phyloP scores from a whole-genome alignment of 2,113 vertebrate species.

The Vidua chalybeata region DNA sequence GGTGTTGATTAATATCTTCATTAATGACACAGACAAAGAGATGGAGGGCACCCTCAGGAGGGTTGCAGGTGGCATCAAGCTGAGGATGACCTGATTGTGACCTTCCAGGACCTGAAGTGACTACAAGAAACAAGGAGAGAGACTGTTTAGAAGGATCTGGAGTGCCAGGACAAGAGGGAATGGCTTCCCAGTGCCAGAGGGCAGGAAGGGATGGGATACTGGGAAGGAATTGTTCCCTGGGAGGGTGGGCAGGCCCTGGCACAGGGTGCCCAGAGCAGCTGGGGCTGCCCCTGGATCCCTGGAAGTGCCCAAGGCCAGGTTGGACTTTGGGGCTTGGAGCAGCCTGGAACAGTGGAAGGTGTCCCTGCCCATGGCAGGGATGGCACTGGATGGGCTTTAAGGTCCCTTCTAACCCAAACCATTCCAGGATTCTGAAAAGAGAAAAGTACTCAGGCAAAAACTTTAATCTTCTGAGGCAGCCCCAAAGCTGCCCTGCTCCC shows the following conservation, averaged over 20 bases:
- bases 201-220: accelerated
- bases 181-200: not conserved
- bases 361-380: not conserved
- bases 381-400: accelerated
- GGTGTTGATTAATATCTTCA: not conserved
- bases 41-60: not conserved
- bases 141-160: not conserved
- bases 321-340: not conserved
- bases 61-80: accelerated
- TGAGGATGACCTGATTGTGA: not conserved
- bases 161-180: accelerated
- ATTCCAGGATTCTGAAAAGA: not conserved
- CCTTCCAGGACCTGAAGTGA: not conserved
- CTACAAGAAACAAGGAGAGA: not conserved
- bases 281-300: not conserved
- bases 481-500: not conserved
- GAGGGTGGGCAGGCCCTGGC: not conserved
- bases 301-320: not conserved
- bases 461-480: not conserved
- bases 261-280: not conserved
- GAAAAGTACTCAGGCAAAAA: not conserved
- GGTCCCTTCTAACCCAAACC: not conserved
- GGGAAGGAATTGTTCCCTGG: not conserved
- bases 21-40: not conserved
- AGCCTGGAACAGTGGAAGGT: not conserved